Evolutionary conservation across 2,888 invertebrate genomes (phyloP), one percentile per base, ranked within the genome.

Genomic region (Meta bourneti): DNA sequence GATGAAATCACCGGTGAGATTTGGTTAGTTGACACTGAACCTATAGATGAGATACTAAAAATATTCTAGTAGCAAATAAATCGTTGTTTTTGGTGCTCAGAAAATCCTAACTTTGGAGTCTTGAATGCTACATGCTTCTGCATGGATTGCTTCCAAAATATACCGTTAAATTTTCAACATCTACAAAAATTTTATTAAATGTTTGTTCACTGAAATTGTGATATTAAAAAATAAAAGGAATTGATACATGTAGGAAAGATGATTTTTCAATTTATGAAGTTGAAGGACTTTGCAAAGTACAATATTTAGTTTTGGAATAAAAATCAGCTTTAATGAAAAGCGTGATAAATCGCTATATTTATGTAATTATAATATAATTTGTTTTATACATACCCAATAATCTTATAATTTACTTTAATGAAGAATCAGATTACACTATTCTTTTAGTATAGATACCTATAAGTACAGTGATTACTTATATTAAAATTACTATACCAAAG

Each of bases 81-180:
- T 51, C 74, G 16, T 61, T 84, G 74, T 54, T 75, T 84, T 82
- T 84, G 84, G 84, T 84, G 84, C 84, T 84, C 34, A 84, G 52
- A 51, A 20, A 84, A 75, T 75, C 84, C 71, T 75, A 84, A 74
- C 61, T 75, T 20, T 54, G 75, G 75, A 78, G 75, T 75, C 75
- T 52, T 0, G 5, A 48, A 7, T 49, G 16, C 13, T 49, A 77
- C 77, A 84, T 75, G 34, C 75, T 83, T 75, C 84, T 84, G 75
- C 79, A 34, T 9, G 61, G 34, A 16, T 79, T 79, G 61, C 61
- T 8, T 34, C 4, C 5, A 61, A 61, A 8, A 61, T 16, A 9
- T 5, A 61, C 11, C 0, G 5, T 7, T 7, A 5, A 61, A 61
- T 61, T 6, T 61, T 61, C 61, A 8, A 61, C 34, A 34, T 34